Conservation (phyloP, 1,140 invertebrate genomes). For the Theocolax elegans region DNA sequence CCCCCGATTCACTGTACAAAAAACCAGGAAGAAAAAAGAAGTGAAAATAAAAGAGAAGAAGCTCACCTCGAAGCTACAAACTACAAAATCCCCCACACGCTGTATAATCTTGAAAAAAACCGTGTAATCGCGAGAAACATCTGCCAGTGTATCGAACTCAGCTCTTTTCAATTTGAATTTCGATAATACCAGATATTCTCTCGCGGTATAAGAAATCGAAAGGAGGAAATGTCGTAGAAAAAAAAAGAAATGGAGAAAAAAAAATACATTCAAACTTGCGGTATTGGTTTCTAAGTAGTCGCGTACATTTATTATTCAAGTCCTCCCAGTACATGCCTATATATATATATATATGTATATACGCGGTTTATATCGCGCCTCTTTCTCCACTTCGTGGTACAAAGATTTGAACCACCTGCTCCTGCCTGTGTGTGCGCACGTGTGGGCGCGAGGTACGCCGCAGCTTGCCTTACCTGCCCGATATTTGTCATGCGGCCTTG, state of each 20-base stretch:
- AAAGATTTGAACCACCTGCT: not conserved
- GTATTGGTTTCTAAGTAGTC: too few relatives aligned
- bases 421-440: not conserved
- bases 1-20: too few relatives aligned
- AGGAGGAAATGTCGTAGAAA: not conserved
- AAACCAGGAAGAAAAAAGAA: too few relatives aligned
- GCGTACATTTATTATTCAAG: not conserved
- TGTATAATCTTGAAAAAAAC: too few relatives aligned
- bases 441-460: not conserved
- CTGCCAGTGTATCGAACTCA: not conserved
- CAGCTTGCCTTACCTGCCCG: not conserved
- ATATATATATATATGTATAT: not conserved
- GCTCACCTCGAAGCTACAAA: too few relatives aligned
- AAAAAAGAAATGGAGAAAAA: not conserved
- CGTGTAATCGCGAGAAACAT: not conserved
- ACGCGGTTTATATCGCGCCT: not conserved
- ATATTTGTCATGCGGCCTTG: conserved; percentile 26
- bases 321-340: not conserved
- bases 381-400: not conserved
- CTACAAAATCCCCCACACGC: too few relatives aligned
- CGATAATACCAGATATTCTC: not conserved
- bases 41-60: too few relatives aligned
- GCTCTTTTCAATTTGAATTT: not conserved
- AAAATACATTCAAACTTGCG: too few relatives aligned
- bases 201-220: not conserved